phyloP scores from a whole-genome alignment of 2,797 vertebrate genomes.

The Chaetodon trifasciatus region DNA sequence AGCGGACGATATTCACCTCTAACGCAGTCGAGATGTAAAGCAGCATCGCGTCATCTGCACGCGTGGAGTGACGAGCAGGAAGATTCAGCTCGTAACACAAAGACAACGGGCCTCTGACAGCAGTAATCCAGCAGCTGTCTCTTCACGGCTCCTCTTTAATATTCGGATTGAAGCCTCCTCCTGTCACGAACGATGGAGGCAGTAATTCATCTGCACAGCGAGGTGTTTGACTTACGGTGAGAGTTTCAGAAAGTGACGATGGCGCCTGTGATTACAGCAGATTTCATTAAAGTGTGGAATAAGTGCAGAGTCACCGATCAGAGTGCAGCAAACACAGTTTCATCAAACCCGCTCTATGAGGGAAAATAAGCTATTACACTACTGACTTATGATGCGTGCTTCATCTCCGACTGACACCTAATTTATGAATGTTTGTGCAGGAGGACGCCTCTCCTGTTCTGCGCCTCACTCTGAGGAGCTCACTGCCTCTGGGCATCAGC shows the following conservation, averaged over 20 bases:
- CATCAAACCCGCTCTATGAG: not conserved
- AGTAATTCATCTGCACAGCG: not conserved
- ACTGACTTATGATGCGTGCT: no score
- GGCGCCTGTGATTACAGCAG: not conserved
- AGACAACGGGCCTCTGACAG: no score
- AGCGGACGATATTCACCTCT: no score
- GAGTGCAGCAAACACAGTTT: not conserved
- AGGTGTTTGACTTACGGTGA: not conserved
- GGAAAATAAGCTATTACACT: not conserved
- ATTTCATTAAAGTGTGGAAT: not conserved
- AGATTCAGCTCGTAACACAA: no score
- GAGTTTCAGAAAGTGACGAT: constrained; percentile 3
- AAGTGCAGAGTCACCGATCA: not conserved
- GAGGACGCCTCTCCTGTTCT: not conserved
- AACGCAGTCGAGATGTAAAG: no score
- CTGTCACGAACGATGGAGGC: not conserved
- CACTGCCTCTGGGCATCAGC: no score
- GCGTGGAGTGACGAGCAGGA: no score
- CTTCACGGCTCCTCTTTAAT: no score
- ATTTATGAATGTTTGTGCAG: not conserved
- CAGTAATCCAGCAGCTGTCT: no score
- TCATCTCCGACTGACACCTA: not conserved
- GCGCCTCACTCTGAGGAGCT: no score
- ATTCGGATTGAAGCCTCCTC: not conserved
- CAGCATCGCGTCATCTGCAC: no score